Base-by-base conservation (phyloP, 2,113 vertebrate species). In the Archilochus colubris region DNA sequence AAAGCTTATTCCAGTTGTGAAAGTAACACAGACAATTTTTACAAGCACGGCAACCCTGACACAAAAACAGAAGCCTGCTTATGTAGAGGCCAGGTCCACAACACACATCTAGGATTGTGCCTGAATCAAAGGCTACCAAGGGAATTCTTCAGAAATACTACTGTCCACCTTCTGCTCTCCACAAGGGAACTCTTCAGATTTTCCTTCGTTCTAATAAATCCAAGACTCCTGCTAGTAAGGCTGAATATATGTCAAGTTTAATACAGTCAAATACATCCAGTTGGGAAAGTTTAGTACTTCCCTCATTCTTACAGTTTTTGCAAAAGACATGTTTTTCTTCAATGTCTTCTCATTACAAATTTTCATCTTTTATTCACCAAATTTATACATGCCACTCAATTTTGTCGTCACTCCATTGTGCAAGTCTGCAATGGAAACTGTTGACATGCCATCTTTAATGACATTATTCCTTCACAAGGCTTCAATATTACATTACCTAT, bases 321-420 rank as follows among this genome's bases (percentile, higher is more conserved):
- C 20, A 73, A 66, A 59, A 77, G 59, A 80, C 31, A 15, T 5
- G 7, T 46, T 67, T 86, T 79, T 80, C 57, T 78, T 67, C n/a
- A 43, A 4, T 63, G 74, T 74, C 73, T 91, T 84, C 94, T 82
- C 74, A 84, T 82, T 82, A 85, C 18, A 94, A 61, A n/a, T 16
- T 94, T 89, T 76, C 36, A 64, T 64, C 33, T 82, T 77, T 89
- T 84, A 82, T 84, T 87, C 70, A 91, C 73, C 36, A 44, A 61
- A 87, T 73, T 61, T 57, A 72, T 87, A 72, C 64, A 87, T 62
- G 30, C 44, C 36, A 75, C 53, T 91, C 69, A 78, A 79, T 84
- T 78, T 86, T 91, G 72, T 50, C 87, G 82, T 84, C 54, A 78
- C 27, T 70, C 48, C 43, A 31, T 59, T 23, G 46, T 27, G 7